Conservation (phyloP, 2,113 vertebrate genomes). For the Camelus dromedarius region DNA sequence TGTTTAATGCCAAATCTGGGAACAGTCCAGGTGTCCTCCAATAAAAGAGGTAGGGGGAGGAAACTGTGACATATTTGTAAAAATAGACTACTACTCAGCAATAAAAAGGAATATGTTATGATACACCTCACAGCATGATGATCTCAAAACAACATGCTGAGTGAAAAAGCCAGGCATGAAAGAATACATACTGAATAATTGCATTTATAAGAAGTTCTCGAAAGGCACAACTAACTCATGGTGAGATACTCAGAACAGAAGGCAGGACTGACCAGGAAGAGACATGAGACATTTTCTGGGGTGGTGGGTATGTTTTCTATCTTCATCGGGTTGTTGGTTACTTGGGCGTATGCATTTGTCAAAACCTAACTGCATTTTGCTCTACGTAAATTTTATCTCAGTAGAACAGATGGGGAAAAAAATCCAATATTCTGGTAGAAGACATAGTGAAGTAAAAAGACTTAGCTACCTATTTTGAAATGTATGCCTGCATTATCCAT, state of each 20-base stretch:
- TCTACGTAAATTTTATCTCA: not conserved
- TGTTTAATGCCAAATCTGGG: not conserved
- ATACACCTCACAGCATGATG: not conserved
- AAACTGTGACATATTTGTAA: not conserved
- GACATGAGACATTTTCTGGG: not conserved
- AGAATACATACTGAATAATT: not conserved
- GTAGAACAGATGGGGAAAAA: not conserved
- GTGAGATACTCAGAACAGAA: not conserved
- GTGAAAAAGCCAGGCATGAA: not conserved
- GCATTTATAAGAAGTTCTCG: not conserved
- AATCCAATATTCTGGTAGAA: not conserved
- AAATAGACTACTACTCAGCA: not conserved
- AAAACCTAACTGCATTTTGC: not conserved
- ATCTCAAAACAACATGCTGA: not conserved
- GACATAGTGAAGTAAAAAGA: not conserved
- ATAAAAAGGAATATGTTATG: not conserved
- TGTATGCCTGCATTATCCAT: not conserved
- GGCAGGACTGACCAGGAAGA: not conserved
- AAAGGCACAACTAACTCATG: not conserved
- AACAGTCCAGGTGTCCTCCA: not conserved
- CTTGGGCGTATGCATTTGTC: not conserved
- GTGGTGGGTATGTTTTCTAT: not conserved
- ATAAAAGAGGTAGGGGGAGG: not conserved
- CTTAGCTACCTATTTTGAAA: not conserved
- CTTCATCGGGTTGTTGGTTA: not conserved